A percentile compares a stretch with the other conserved stretches of the same genome.
Evolutionary conservation across 2,113 vertebrate species (phyloP).

Genomic region (Malurus elegans): DNA sequence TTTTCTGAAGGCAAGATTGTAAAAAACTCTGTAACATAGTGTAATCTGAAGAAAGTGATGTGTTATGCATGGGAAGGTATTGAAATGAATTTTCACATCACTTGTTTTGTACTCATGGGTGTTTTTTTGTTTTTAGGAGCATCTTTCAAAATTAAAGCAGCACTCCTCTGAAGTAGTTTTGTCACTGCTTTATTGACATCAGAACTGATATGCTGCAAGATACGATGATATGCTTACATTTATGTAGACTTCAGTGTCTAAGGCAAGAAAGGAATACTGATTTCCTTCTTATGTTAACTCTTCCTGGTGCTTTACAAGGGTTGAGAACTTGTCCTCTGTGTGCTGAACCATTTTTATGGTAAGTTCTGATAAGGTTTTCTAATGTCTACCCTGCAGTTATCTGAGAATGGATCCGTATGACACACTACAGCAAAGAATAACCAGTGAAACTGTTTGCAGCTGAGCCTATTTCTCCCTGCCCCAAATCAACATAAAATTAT

Average conservation of each 20-base stretch:
- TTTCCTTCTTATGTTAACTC: not conserved
- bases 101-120: not conserved
- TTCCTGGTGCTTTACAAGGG: not conserved
- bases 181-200: not conserved
- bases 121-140: not conserved
- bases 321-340: not conserved
- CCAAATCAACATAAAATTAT: not conserved
- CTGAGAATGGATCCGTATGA: not conserved
- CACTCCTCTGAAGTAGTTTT: not conserved
- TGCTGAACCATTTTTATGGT: not conserved
- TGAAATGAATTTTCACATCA: slow-evolving; percentile 15
- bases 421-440: not conserved
- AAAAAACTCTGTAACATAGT: not conserved
- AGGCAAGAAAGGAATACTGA: not conserved
- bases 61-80: not conserved
- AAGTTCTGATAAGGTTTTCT: not conserved
- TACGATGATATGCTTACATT: not conserved
- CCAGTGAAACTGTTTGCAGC: not conserved
- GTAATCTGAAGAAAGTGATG: not conserved
- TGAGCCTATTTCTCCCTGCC: not conserved
- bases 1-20: slow-evolving; percentile 6
- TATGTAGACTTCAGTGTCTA: not conserved
- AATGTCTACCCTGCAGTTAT: not conserved
- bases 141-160: not conserved
- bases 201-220: not conserved